A percentile compares a stretch with the other conserved stretches of the same genome.
Conservation (phyloP, 2,797 vertebrate genomes). For the Nyctibius grandis region DNA sequence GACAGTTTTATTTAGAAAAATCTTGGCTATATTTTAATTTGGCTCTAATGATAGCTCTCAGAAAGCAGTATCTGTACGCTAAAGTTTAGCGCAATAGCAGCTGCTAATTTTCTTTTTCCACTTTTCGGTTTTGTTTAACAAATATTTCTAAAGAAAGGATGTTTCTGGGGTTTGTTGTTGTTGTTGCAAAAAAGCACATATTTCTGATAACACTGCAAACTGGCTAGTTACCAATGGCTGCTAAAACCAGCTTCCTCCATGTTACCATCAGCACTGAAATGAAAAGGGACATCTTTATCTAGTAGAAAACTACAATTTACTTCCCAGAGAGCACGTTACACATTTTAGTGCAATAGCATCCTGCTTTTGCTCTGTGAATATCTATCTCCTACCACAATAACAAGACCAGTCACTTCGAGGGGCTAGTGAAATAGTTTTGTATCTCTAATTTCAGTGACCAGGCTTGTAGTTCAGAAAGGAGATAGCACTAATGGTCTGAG, state of each 20-base stretch:
- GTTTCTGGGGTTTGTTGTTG: not conserved
- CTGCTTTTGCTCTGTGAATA: not conserved
- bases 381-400: not conserved
- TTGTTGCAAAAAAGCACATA: not conserved
- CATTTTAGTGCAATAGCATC: not conserved
- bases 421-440: not conserved
- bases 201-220: conserved; percentile 19
- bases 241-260: conserved; percentile 1
- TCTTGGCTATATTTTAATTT: conserved; percentile 68
- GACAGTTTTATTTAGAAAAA: conserved; percentile 73
- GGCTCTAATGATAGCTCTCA: conserved; percentile 60
- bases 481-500: not conserved
- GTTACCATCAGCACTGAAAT: not conserved
- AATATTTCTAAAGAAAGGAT: conserved; percentile 29
- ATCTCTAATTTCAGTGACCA: not conserved
- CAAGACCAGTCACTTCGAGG: not conserved
- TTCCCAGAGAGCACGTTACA: not conserved
- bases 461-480: not conserved
- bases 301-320: not conserved
- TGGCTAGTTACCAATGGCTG: conserved; percentile 33
- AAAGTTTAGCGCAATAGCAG: conserved; percentile 48
- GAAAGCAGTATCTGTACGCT: conserved; percentile 39
- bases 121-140: conserved; percentile 35
- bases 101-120: conserved; percentile 36
- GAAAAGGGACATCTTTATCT: not conserved